phyloP scores from a whole-genome alignment of 1,140 invertebrate species.

The Drosophila setifemur region DNA sequence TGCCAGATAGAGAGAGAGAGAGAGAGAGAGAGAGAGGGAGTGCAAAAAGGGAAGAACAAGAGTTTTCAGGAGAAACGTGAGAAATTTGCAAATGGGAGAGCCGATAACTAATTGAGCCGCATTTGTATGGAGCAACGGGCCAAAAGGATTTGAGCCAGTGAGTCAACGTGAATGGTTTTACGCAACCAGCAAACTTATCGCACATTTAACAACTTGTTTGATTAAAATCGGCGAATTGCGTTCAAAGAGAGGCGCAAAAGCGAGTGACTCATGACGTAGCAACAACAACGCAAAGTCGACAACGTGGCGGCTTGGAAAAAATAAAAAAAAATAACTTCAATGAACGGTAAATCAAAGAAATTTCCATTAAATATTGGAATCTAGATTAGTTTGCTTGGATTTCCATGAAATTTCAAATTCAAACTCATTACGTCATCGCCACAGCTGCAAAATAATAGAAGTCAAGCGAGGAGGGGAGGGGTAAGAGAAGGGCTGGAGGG shows the following conservation, averaged over 20 bases:
- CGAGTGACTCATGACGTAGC: constrained; percentile 17
- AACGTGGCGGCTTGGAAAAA: constrained; percentile 27
- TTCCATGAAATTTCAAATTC: constrained; percentile 5
- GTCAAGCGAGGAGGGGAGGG: not conserved
- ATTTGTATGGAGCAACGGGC: not conserved
- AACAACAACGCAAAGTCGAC: constrained; percentile 6
- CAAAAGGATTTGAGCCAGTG: constrained; percentile 1
- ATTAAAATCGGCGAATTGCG: constrained; percentile 29
- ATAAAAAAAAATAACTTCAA: not conserved
- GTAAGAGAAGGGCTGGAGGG: not conserved
- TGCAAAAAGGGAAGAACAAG: no score
- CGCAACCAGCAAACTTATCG: constrained; percentile 44
- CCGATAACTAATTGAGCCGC: not conserved
- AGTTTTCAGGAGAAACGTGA: no score
- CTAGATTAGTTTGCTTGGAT: constrained; percentile 13
- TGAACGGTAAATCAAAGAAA: not conserved
- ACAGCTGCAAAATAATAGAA: constrained; percentile 10
- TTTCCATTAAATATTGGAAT: not conserved
- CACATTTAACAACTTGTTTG: constrained; percentile 49
- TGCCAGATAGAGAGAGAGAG: not conserved
- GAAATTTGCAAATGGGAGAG: constrained; percentile 32
- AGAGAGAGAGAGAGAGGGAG: constrained; percentile 1
- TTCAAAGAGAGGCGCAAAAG: constrained; percentile 24
- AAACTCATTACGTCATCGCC: constrained; percentile 40
- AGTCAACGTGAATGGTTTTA: constrained; percentile 17